Conservation (phyloP, 2,113 vertebrate genomes). For the Antigone vipio region DNA sequence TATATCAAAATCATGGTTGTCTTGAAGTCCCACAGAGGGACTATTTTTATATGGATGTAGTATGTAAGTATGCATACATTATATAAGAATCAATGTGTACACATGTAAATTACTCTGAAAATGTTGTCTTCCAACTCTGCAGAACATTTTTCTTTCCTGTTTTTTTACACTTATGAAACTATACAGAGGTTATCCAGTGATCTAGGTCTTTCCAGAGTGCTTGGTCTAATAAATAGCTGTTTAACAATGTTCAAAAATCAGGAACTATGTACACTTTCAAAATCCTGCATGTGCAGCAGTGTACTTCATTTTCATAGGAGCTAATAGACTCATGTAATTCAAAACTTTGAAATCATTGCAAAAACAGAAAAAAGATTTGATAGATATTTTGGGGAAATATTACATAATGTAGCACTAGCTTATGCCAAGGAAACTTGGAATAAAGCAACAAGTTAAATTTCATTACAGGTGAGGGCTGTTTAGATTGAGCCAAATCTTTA, state of each 20-base stretch:
- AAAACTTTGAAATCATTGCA: not conserved
- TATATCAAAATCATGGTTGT: not conserved
- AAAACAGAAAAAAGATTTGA: not conserved
- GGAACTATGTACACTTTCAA: not conserved
- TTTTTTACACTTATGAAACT: not conserved
- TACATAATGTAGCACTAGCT: not conserved
- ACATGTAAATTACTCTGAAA: not conserved
- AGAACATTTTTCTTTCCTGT: not conserved
- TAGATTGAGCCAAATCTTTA: not conserved
- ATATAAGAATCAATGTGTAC: not conserved
- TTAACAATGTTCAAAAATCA: not conserved
- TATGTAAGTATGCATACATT: not conserved
- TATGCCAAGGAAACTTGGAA: not conserved
- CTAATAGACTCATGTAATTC: not conserved
- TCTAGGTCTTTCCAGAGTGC: not conserved
- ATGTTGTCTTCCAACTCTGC: not conserved
- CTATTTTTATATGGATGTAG: not conserved
- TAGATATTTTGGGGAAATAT: not conserved
- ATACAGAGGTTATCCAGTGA: not conserved
- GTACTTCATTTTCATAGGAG: not conserved
- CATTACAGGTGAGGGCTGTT: not conserved
- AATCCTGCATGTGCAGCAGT: not conserved
- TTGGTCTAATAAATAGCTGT: not conserved
- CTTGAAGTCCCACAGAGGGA: not conserved
- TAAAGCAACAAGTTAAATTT: not conserved